Conservation (phyloP, 1,140 invertebrate genomes). For the Cecropterus lyciades region DNA sequence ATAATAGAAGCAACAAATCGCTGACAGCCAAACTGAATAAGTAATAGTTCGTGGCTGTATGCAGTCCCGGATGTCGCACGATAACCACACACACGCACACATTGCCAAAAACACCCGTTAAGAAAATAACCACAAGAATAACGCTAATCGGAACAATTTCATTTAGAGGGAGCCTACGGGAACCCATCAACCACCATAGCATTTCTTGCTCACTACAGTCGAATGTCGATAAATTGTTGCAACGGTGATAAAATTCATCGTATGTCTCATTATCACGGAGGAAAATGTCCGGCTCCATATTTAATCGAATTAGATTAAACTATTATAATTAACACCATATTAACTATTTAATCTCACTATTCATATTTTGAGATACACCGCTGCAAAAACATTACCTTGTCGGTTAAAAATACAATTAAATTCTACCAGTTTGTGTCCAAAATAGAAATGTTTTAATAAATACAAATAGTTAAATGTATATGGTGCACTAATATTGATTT, state of each 20-base stretch:
- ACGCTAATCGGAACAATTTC: constrained; percentile 88
- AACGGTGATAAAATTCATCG: constrained; percentile 71
- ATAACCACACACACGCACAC: constrained; percentile 95
- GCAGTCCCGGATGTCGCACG: constrained; percentile 91
- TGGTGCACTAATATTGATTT: too few species aligned
- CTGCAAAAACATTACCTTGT: too few species aligned
- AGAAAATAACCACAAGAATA: constrained; percentile 92
- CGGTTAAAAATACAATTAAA: too few species aligned
- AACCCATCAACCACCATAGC: constrained; percentile 83
- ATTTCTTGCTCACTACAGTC: constrained; percentile 84
- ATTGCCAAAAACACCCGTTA: constrained; percentile 95
- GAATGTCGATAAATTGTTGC: constrained; percentile 73
- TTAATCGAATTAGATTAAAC: neutral
- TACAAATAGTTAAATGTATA: too few species aligned
- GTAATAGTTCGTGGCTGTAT: constrained; percentile 96
- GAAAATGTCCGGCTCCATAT: constrained; percentile 60
- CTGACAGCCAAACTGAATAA: constrained; percentile 94
- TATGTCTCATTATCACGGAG: constrained; percentile 69
- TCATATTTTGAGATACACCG: too few species aligned
- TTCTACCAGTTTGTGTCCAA: too few species aligned
- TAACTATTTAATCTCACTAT: too few species aligned
- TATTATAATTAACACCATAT: too few species aligned
- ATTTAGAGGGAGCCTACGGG: constrained; percentile 78
- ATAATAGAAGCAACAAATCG: constrained; percentile 89
- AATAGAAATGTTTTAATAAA: too few species aligned